Evolutionary conservation across 1,140 invertebrate genomes (phyloP), one percentile per base, ranked within the genome.

Genomic region (Vollenhovia emeryi): DNA sequence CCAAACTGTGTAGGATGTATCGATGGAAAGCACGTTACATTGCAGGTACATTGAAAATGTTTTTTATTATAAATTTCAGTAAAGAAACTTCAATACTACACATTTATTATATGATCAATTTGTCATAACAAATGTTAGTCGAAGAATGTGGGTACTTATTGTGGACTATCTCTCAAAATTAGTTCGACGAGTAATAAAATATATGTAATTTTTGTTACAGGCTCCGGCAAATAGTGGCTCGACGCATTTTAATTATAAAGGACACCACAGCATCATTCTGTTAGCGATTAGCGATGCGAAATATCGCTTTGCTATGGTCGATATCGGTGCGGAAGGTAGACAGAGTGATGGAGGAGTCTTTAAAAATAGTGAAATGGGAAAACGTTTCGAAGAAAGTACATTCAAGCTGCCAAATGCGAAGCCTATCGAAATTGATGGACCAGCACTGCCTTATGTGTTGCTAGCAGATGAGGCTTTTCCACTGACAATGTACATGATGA

Each of bases 151-250:
- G 18, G 50, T 59, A 59, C 11, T 59, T 59, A 59, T 59, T 59
- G 55, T 59, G n/a, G 55, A 59, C 9, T 59, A 59, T 21, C 55
- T 59, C 3, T 59, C 9, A 59, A 27, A 5, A 59, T 15, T 59
- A 33, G 55, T 59, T 13, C 59, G 18, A 33, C 15, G 24, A 27
- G 13, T 33, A 33, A 36, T 62, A 33, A 64, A 64, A 40, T 36
- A 43, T 66, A 66, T 33, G 8, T 66, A 30, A 66, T 66, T 66
- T 33, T 50, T 50, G 9, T 71, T 71, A 50, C 18, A 71, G 45
- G 68, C 45, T 30, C 45, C 68, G 5, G 24, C 68, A 21, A 71
- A 71, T 50, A 69, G 45, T 30, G 45, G 68, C 7, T 71, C 45
- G 45, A 50, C 24, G 0, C 43, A 71, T 71, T 71, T n/a, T 2